These are phyloP conservation scores for Spicauda simplicius DNA, from an alignment of 2,888 invertebrate genomes.

Conservation along the genomic window DNA sequence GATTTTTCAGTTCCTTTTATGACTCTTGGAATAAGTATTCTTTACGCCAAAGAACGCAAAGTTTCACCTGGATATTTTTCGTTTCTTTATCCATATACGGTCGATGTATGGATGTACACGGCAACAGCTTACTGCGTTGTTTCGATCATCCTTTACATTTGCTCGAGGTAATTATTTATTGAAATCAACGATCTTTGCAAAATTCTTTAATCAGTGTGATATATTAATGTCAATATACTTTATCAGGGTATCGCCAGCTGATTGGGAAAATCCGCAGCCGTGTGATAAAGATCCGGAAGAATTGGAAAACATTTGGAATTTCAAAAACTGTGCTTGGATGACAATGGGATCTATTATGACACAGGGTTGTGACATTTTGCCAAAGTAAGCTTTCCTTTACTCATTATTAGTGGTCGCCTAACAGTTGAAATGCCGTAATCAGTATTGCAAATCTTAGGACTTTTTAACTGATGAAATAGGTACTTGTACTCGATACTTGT, in stretches of 20 bases:
- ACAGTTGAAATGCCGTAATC: too few species aligned
- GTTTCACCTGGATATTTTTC: slow-evolving; percentile 92
- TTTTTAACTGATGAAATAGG: too few species aligned
- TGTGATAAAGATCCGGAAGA: slow-evolving; percentile 93
- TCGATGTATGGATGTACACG: slow-evolving; percentile 95
- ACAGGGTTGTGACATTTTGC: slow-evolving; percentile 96
- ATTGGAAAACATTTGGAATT: slow-evolving; percentile 94
- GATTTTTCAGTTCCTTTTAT: slow-evolving; percentile 99
- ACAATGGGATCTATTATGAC: slow-evolving; percentile 96
- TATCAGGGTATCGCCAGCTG: slow-evolving; percentile 92
- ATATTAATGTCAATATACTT: neutral
- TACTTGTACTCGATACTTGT: too few species aligned
- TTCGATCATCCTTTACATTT: slow-evolving; percentile 91
- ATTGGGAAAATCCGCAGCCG: slow-evolving; percentile 97
- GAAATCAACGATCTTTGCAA: neutral
- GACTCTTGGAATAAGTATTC: slow-evolving; percentile 95
- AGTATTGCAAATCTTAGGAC: too few species aligned
- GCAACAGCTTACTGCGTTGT: slow-evolving; percentile 93
- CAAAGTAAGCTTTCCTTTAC: slow-evolving; percentile 86
- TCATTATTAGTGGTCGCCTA: too few species aligned
- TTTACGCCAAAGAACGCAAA: slow-evolving; percentile 91
- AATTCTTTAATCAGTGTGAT: too few species aligned
- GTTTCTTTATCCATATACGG: slow-evolving; percentile 93
- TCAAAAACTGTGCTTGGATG: slow-evolving; percentile 96
- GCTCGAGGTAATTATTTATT: slow-evolving; percentile 86